Evolutionary conservation across 1,140 invertebrate species (phyloP).

Genomic region (Eueides isabella): DNA sequence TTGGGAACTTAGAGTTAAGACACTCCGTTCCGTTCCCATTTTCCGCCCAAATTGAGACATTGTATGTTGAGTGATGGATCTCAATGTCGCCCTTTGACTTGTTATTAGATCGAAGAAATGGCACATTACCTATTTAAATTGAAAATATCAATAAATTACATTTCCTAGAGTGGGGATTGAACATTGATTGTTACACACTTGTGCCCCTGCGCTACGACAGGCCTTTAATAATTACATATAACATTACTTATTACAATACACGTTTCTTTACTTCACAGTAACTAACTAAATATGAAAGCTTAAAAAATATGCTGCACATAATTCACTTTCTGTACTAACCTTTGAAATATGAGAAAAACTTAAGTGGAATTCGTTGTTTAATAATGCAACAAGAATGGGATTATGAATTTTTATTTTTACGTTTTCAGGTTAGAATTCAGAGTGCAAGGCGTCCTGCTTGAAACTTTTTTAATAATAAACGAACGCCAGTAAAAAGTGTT

Average conservation of each 20-base stretch:
- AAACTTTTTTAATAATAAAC: slow-evolving; percentile 31
- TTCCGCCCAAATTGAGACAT: no score
- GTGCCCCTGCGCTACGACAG: no score
- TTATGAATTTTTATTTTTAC: slow-evolving; percentile 16
- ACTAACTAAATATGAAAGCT: slow-evolving; percentile 8
- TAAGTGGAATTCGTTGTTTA: slow-evolving; percentile 9
- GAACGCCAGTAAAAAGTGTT: slow-evolving; percentile 21
- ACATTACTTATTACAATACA: neutral
- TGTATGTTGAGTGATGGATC: no score
- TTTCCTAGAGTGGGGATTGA: no score
- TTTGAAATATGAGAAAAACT: slow-evolving; percentile 9
- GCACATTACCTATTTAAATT: no score
- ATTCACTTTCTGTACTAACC: slow-evolving; percentile 3
- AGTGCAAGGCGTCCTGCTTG: slow-evolving; percentile 15
- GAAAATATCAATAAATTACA: no score
- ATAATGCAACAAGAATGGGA: slow-evolving; percentile 10
- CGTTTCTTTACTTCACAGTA: neutral
- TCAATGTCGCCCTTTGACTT: no score
- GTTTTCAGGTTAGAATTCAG: slow-evolving; percentile 13
- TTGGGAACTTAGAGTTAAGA: no score
- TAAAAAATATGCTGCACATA: slow-evolving; percentile 11
- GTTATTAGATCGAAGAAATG: no score
- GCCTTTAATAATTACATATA: no score
- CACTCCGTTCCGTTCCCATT: no score
- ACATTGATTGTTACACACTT: no score